phyloP scores from a whole-genome alignment of 2,888 invertebrate genomes.

The Lissonota sp. region DNA sequence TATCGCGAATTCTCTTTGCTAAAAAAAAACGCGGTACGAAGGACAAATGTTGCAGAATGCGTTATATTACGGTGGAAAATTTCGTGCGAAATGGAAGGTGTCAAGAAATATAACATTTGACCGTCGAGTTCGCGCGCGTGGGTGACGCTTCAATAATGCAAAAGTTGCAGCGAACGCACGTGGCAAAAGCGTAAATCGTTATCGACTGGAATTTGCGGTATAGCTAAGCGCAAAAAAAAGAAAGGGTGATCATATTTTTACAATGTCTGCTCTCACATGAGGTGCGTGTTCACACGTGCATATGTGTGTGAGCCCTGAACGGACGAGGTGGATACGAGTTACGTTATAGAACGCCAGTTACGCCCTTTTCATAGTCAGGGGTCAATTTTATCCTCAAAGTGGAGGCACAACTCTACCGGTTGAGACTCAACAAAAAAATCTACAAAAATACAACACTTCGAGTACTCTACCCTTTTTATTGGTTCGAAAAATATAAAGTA shows the following conservation, averaged over 20 bases:
- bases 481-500: too few relatives aligned
- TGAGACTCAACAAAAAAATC: too few relatives aligned
- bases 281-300: neutral
- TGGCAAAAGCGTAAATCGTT: conserved; percentile 62
- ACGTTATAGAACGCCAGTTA: too few relatives aligned
- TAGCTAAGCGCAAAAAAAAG: conserved; percentile 7
- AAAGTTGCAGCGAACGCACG: conserved; percentile 53
- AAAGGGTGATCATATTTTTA: neutral
- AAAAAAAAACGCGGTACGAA: neutral
- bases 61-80: too few relatives aligned
- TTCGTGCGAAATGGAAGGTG: neutral
- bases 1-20: too few relatives aligned
- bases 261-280: neutral
- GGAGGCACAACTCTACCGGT: too few relatives aligned
- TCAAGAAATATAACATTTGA: conserved; percentile 5
- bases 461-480: too few relatives aligned
- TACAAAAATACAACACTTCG: too few relatives aligned
- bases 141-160: conserved; percentile 68
- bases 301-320: too few relatives aligned
- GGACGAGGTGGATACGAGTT: neutral
- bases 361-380: too few relatives aligned
- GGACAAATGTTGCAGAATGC: neutral
- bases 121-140: conserved; percentile 27
- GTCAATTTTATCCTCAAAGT: too few relatives aligned
- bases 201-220: conserved; percentile 59